Base-by-base conservation (phyloP, 1,140 invertebrate species). In the Glossosoma conforme region DNA sequence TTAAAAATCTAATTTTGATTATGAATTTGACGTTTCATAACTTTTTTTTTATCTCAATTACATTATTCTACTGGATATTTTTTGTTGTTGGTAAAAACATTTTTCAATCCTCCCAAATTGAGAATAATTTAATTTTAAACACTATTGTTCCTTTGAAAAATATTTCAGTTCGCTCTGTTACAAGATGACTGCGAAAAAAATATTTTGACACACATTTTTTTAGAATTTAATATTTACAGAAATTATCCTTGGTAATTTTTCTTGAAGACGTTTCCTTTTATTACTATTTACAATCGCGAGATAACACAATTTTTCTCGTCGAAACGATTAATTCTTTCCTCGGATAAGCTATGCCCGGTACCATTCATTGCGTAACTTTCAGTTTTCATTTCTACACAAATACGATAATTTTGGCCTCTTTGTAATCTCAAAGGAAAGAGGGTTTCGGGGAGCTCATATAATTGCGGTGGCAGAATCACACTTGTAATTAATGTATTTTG, bases 401-500 rank as follows among this genome's bases (percentile, higher is more conserved):
- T 56, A 51, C 35, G 51, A 51, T 56, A 56, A 56, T 56, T 56
- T 51, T 30, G 22, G 42, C 5, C 40, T 18, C 41, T 56, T 56
- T 56, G 47, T 50, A 56, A 45, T 56, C 47, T 56, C 47, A 51
- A 56, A 54, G 52, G 52, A 30, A 53, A 45, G 46, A 40, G 46
- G 21, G 46, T 37, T 43, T 44, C 36, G 49, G 22, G 42, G 24
- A 25, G 42, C 43, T 45, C 44, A 51, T 42, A 56, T 56, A 51
- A 56, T 56, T 56, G 53, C 47, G 53, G 43, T 44, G 35, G 42
- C 46, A 20, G 42, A 50, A 56, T 51, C 47, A 51, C 47, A 56
- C 24, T 56, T 51, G 53, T 56, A 56, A 51, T 56, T 56, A 56
- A 56, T 44, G 43, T 50, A 50, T 56, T 56, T 51, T 37, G 47